phyloP scores from a whole-genome alignment of 2,888 invertebrate genomes.

The Rhimphoctona megacephalus region DNA sequence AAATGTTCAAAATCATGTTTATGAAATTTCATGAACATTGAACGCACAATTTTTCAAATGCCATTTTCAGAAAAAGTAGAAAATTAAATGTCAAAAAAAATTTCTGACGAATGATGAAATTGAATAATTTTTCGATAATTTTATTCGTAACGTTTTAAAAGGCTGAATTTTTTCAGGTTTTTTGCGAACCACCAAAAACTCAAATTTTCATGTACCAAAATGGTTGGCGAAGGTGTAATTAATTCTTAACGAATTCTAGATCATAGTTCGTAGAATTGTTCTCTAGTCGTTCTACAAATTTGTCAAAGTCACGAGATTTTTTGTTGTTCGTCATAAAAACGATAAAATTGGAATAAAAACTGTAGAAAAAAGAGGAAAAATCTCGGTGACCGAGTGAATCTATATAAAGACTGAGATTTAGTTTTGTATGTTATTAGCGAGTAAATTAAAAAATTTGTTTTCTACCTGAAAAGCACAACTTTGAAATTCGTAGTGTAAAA shows the following conservation, averaged over 20 bases:
- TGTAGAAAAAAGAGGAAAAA: slow-evolving; percentile 9
- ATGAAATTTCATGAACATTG: too few relatives aligned
- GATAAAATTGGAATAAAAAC: not conserved
- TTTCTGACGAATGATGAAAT: too few relatives aligned
- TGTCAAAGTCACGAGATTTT: slow-evolving; percentile 15
- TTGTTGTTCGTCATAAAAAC: not conserved
- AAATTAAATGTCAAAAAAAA: too few relatives aligned
- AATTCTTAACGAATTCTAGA: not conserved
- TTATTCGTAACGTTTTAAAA: too few relatives aligned
- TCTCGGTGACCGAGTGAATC: slow-evolving; percentile 25
- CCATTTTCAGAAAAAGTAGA: too few relatives aligned
- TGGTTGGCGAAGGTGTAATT: not conserved
- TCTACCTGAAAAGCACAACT: slow-evolving; percentile 23
- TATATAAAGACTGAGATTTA: slow-evolving; percentile 66
- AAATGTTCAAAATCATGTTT: too few relatives aligned
- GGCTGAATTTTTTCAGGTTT: not conserved
- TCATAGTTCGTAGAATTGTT: slow-evolving; percentile 51
- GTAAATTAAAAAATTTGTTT: slow-evolving; percentile 19
- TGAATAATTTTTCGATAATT: too few relatives aligned
- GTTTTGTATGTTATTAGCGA: slow-evolving; percentile 48
- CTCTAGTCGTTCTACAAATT: slow-evolving; percentile 58
- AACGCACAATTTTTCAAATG: too few relatives aligned
- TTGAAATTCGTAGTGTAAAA: slow-evolving; percentile 17
- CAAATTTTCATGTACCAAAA: not conserved
- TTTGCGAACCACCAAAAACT: too few relatives aligned